These are phyloP conservation scores for Todiramphus chloris DNA, from an alignment of 2,113 vertebrate genomes.

Conservation along the genomic window DNA sequence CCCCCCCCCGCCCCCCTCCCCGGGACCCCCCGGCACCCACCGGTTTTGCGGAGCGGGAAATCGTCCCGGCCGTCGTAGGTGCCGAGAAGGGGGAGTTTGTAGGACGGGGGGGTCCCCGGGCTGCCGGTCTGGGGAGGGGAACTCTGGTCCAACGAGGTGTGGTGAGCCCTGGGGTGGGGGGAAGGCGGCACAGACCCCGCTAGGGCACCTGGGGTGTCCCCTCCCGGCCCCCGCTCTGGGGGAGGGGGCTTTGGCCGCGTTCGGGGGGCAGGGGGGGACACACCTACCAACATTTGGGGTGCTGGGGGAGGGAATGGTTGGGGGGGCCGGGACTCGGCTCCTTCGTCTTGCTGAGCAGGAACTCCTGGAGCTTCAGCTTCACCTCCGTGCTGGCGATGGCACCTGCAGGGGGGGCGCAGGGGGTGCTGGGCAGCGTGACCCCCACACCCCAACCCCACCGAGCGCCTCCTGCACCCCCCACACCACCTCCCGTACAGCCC, in stretches of 20 bases:
- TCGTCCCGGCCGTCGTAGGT: slow-evolving; percentile 90
- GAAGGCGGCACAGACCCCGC: neutral
- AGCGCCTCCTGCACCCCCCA: neutral
- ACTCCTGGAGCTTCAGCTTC: neutral
- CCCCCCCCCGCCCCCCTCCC: neutral
- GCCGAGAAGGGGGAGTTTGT: slow-evolving; percentile 88
- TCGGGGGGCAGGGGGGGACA: no score
- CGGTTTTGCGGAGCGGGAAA: slow-evolving; percentile 94
- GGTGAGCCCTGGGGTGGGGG: slow-evolving; percentile 77
- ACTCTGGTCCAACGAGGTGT: slow-evolving; percentile 92
- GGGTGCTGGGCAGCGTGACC: no score
- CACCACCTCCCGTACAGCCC: neutral
- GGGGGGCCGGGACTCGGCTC: neutral
- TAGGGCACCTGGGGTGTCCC: neutral
- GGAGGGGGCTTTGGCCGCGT: neutral
- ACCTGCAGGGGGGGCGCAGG: no score
- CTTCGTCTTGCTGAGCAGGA: neutral
- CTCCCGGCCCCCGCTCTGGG: neutral
- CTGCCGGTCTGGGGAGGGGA: slow-evolving; percentile 89
- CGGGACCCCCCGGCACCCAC: slow-evolving; percentile 56
- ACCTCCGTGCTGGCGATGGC: neutral
- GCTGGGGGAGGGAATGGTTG: neutral
- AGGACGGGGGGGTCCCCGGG: slow-evolving; percentile 81
- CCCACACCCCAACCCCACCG: neutral
- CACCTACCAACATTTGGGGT: neutral